phyloP scores from a whole-genome alignment of 2,113 vertebrate species.

The Neomonachus schauinslandi region DNA sequence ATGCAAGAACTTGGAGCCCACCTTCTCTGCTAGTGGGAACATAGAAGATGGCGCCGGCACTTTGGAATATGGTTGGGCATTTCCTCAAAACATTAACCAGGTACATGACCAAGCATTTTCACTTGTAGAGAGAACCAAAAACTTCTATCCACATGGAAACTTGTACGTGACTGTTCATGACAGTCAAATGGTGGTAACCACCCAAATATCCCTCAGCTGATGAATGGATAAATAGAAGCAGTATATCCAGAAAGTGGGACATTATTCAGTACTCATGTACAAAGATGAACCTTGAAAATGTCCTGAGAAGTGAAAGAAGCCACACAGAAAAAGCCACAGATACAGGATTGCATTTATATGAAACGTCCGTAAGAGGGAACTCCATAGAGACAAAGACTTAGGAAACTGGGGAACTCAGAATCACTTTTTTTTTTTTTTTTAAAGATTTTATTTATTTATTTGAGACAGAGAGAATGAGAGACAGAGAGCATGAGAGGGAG shows the following conservation, averaged over 20 bases:
- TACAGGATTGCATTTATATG: neutral
- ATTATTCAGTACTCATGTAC: neutral
- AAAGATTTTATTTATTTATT: too few species aligned
- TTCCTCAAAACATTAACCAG: neutral
- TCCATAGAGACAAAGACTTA: neutral
- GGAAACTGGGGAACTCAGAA: neutral
- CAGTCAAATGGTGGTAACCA: neutral
- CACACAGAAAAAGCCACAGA: neutral
- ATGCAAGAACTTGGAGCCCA: neutral
- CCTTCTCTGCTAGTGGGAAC: neutral
- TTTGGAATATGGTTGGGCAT: neutral
- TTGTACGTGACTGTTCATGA: neutral
- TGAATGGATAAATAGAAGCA: neutral
- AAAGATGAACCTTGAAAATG: neutral
- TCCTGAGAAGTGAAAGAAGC: neutral
- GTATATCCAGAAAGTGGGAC: neutral
- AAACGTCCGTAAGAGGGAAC: neutral
- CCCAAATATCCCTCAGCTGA: neutral
- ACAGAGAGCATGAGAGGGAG: too few species aligned
- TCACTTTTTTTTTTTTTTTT: too few species aligned
- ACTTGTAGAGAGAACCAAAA: neutral
- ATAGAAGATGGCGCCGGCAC: neutral
- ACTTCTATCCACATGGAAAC: neutral
- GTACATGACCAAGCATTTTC: neutral
- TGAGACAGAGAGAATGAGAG: too few species aligned